These are phyloP conservation scores for Euura lappo DNA, from an alignment of 1,140 invertebrate species.

Conservation along the genomic window DNA sequence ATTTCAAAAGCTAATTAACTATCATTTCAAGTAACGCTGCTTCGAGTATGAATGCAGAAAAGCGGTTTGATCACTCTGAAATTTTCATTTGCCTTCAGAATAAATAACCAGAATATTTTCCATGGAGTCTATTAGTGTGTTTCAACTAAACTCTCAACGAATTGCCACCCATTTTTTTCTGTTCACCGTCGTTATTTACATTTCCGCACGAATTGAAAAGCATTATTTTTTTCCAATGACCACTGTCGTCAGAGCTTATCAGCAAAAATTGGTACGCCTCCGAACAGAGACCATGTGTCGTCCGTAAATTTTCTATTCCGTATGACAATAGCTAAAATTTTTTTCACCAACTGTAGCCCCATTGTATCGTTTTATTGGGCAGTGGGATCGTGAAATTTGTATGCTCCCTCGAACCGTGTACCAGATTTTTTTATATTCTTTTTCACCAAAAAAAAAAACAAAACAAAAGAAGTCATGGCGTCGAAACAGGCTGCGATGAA, in stretches of 20 bases:
- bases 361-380: neutral
- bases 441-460: neutral
- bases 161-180: neutral
- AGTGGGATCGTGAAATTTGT: neutral
- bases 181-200: neutral
- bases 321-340: neutral
- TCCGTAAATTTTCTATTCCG: neutral
- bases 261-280: neutral
- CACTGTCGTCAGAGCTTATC: neutral
- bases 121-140: too few relatives aligned
- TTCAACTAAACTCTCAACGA: neutral
- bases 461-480: neutral
- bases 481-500: neutral
- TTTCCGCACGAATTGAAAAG: neutral
- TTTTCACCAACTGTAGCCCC: neutral
- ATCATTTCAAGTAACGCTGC: too few relatives aligned
- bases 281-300: too few relatives aligned
- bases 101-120: too few relatives aligned
- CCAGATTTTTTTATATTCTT: neutral
- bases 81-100: too few relatives aligned
- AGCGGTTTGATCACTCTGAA: too few relatives aligned
- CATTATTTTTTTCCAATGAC: neutral
- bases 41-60: too few relatives aligned
- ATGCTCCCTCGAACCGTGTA: neutral
- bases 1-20: too few relatives aligned